phyloP scores from a whole-genome alignment of 2,888 invertebrate species.

The Drosophila quasianomalipes region DNA sequence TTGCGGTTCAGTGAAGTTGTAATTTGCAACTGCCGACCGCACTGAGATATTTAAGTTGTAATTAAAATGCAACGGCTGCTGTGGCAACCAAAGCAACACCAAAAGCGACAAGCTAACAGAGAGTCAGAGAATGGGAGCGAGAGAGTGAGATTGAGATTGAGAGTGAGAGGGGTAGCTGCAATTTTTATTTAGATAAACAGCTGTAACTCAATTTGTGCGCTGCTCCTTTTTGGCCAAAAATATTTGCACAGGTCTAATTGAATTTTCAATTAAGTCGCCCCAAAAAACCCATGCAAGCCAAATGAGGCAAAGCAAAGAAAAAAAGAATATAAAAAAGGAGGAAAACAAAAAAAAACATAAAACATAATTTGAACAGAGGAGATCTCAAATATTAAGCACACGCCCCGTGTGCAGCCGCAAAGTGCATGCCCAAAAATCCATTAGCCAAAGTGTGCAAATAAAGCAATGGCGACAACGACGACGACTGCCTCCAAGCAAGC shows the following conservation, averaged over 20 bases:
- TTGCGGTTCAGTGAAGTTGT: constrained; percentile 78
- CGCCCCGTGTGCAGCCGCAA: constrained; percentile 70
- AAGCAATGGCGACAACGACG: constrained; percentile 19
- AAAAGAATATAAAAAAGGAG: not conserved
- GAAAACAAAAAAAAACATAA: constrained; percentile 26
- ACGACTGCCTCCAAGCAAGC: constrained; percentile 42
- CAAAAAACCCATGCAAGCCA: constrained; percentile 51
- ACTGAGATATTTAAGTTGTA: constrained; percentile 79
- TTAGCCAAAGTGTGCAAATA: constrained; percentile 78
- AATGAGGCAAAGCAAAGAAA: constrained; percentile 56
- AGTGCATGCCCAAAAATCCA: constrained; percentile 69
- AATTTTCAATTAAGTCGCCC: constrained; percentile 78
- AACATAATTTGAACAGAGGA: constrained; percentile 55
- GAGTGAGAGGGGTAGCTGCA: constrained; percentile 35
- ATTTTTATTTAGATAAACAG: constrained; percentile 77
- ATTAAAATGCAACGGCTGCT: constrained; percentile 74
- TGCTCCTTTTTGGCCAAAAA: constrained; percentile 56
- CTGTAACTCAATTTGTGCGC: constrained; percentile 70
- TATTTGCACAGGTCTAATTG: constrained; percentile 80
- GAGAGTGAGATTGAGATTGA: not conserved
- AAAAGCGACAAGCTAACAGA: constrained; percentile 11
- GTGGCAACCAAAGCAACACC: constrained; percentile 21
- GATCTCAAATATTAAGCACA: constrained; percentile 74
- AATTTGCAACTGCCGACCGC: constrained; percentile 68
- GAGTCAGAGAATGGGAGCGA: not conserved